phyloP scores from a whole-genome alignment of 2,797 vertebrate species.

The Melanotaenia boesemani region DNA sequence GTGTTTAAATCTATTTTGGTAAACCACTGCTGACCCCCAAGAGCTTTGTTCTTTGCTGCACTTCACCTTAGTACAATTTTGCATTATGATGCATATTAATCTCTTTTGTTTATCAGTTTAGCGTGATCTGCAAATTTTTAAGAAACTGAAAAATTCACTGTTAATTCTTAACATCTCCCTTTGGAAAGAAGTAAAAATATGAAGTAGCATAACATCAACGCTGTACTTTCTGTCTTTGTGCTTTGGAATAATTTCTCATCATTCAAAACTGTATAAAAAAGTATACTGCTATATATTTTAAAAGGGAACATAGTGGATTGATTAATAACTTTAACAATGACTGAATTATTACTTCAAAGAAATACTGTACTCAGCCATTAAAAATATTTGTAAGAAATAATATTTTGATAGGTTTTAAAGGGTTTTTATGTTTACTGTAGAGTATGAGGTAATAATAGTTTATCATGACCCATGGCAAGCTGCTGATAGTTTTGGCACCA shows the following conservation, averaged over 20 bases:
- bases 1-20: too few relatives aligned
- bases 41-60: too few relatives aligned
- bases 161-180: too few relatives aligned
- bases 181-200: not conserved
- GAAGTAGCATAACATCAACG: not conserved
- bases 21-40: too few relatives aligned
- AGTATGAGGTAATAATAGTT: not conserved
- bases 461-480: slow-evolving; percentile 2
- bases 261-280: not conserved
- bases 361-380: not conserved
- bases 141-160: too few relatives aligned
- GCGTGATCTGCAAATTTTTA: not conserved
- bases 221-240: not conserved
- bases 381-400: not conserved
- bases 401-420: slow-evolving; percentile 5
- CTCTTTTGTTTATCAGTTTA: not conserved
- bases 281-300: not conserved
- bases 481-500: slow-evolving; percentile 1
- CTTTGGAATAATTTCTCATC: not conserved
- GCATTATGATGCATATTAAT: not conserved
- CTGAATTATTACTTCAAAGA: not conserved
- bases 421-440: not conserved
- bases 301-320: not conserved
- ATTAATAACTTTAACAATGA: slow-evolving; percentile 7
- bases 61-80: too few relatives aligned